These are phyloP conservation scores for Cosmorhoe ocellata DNA, from an alignment of 2,888 invertebrate genomes.

Conservation along the genomic window DNA sequence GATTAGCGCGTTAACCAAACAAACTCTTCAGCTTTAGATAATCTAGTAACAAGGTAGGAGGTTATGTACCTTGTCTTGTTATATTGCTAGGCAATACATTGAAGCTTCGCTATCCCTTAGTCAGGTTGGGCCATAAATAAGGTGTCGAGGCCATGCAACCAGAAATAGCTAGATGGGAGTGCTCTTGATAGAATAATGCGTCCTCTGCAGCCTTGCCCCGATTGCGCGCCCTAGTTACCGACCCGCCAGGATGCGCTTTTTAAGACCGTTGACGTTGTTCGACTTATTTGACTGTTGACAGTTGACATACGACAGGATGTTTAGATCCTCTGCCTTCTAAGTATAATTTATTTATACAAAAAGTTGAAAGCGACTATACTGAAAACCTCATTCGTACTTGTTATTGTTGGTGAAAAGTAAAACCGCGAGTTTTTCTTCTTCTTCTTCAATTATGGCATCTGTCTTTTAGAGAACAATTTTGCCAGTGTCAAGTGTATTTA, in stretches of 20 bases:
- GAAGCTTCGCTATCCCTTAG: slow-evolving; percentile 20
- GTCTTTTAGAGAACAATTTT: no score
- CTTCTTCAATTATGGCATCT: no score
- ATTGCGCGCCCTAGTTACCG: slow-evolving; percentile 66
- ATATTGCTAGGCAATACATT: slow-evolving; percentile 17
- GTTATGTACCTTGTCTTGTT: background rate
- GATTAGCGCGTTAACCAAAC: no score
- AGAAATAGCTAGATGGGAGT: slow-evolving; percentile 57
- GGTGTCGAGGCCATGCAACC: slow-evolving; percentile 48
- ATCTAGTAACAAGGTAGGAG: slow-evolving; percentile 3
- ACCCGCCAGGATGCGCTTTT: slow-evolving; percentile 67
- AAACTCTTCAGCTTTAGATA: no score
- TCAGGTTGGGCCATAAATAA: slow-evolving; percentile 45
- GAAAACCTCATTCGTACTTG: no score
- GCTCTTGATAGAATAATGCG: slow-evolving; percentile 76
- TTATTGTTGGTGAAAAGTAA: no score
- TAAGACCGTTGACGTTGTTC: slow-evolving; percentile 36
- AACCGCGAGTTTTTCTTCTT: no score
- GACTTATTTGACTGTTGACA: slow-evolving; percentile 21
- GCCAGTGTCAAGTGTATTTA: no score
- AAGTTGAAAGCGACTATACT: no score
- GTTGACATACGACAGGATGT: slow-evolving; percentile 19
- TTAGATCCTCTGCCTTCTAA: slow-evolving; percentile 16
- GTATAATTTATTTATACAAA: background rate
- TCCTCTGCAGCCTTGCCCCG: slow-evolving; percentile 72